A percentile compares a stretch with the other conserved stretches of the same genome.
Conservation (phyloP, 2,888 invertebrate genomes). For the Limnephilus rhombicus region DNA sequence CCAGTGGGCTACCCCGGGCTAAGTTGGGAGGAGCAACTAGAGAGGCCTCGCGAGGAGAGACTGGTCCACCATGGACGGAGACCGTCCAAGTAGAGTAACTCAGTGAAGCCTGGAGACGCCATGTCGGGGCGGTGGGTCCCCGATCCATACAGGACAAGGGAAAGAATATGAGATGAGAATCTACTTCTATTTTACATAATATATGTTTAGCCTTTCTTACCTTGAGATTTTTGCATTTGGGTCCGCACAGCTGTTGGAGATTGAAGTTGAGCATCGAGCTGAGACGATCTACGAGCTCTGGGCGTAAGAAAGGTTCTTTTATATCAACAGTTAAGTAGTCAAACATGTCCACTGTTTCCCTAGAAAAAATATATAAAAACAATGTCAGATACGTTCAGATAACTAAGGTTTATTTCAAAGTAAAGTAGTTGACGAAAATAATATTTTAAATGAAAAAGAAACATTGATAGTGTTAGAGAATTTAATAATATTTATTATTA, state of each 20-base stretch:
- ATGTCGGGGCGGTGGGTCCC: too few relatives aligned
- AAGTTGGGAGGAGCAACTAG: too few relatives aligned
- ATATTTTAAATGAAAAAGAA: neutral
- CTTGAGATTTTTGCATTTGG: constrained; percentile 95
- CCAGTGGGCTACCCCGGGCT: too few relatives aligned
- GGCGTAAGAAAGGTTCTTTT: constrained; percentile 94
- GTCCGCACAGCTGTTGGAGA: constrained; percentile 96
- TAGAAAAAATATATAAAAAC: constrained; percentile 68
- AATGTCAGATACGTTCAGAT: neutral
- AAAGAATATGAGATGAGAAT: neutral
- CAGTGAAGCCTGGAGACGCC: too few relatives aligned
- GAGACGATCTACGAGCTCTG: constrained; percentile 94
- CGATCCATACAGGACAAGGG: too few relatives aligned
- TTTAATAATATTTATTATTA: too few relatives aligned
- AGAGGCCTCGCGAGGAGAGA: too few relatives aligned
- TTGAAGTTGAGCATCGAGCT: constrained; percentile 99
- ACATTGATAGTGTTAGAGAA: neutral
- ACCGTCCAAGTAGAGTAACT: too few relatives aligned
- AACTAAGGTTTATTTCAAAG: neutral
- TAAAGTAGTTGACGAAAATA: neutral
- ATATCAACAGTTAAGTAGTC: constrained; percentile 97
- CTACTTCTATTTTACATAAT: neutral
- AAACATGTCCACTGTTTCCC: constrained; percentile 99
- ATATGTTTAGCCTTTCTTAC: constrained; percentile 67
- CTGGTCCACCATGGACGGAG: too few relatives aligned